Percentiles rank a stretch among this genome's conserved stretches.
Evolutionary conservation across 2,888 invertebrate genomes (phyloP).

Genomic region (Xanthia togata): DNA sequence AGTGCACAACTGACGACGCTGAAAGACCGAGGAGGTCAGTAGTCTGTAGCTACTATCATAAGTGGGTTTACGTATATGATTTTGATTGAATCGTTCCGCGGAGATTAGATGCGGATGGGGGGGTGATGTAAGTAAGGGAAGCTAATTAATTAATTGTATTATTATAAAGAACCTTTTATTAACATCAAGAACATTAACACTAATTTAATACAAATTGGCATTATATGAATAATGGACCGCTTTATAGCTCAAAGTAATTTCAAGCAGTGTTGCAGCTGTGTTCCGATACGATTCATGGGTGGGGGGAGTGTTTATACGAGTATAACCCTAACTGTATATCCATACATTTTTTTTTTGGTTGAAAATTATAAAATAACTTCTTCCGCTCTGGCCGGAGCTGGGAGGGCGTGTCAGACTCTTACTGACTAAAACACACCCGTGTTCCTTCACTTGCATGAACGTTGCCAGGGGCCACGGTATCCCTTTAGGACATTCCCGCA

Average conservation of each 20-base stretch:
- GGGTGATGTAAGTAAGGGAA: neutral
- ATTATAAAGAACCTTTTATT: too few relatives aligned
- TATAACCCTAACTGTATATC: neutral
- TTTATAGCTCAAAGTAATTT: neutral
- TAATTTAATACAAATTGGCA: neutral
- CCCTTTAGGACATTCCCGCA: too few relatives aligned
- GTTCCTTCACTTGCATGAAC: too few relatives aligned
- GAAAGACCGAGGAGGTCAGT: conserved; percentile 23
- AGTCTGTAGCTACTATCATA: neutral
- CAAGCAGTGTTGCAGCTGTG: neutral
- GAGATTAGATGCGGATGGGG: neutral
- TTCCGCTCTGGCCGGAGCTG: too few relatives aligned
- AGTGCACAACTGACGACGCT: conserved; percentile 56
- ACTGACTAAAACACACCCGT: too few relatives aligned
- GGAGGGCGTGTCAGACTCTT: too few relatives aligned
- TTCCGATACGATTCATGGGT: too few relatives aligned
- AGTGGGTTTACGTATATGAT: conserved; percentile 4
- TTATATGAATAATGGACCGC: neutral
- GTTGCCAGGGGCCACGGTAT: too few relatives aligned
- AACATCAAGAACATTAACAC: too few relatives aligned
- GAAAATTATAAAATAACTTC: too few relatives aligned
- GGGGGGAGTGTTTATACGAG: neutral
- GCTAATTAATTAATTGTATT: neutral
- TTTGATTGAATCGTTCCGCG: conserved; percentile 38
- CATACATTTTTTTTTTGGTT: too few relatives aligned